A percentile compares a stretch with the other conserved stretches of the same genome.
phyloP scores from a whole-genome alignment of 2,113 vertebrate genomes.

The Pelmatolapia mariae region DNA sequence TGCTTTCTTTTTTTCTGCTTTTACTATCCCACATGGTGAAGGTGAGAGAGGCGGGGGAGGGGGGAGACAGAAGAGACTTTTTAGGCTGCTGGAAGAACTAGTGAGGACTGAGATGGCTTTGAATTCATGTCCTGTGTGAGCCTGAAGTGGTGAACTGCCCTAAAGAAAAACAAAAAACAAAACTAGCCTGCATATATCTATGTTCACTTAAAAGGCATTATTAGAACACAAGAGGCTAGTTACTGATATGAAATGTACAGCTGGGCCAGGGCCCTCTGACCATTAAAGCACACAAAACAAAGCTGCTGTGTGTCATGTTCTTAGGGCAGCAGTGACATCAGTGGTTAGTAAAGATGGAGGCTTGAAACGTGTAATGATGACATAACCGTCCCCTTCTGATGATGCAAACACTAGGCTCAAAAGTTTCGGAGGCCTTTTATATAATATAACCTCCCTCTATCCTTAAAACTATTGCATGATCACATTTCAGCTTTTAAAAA shows the following conservation, averaged over 20 bases:
- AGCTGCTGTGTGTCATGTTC: not conserved
- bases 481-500: constrained; percentile 62
- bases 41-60: not conserved
- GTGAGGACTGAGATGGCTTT: constrained; percentile 14
- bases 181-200: not conserved
- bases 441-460: constrained; percentile 28
- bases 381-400: constrained; percentile 19
- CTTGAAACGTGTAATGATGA: not conserved
- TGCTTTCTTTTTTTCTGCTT: constrained; percentile 52
- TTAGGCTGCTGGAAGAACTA: constrained; percentile 50
- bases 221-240: not conserved
- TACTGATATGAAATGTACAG: constrained; percentile 19
- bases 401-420: constrained; percentile 53
- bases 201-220: not conserved
- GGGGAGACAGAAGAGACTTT: not conserved
- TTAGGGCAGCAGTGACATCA: constrained; percentile 10
- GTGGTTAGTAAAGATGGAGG: not conserved
- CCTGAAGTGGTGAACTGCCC: constrained; percentile 7
- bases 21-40: constrained; percentile 27
- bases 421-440: not conserved
- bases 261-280: not conserved
- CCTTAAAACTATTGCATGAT: constrained; percentile 57
- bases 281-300: not conserved
- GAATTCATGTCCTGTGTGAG: constrained; percentile 13
- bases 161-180: not conserved